A percentile compares a stretch with the other conserved stretches of the same genome.
phyloP scores from a whole-genome alignment of 2,797 vertebrate genomes.

The Merluccius polli region DNA sequence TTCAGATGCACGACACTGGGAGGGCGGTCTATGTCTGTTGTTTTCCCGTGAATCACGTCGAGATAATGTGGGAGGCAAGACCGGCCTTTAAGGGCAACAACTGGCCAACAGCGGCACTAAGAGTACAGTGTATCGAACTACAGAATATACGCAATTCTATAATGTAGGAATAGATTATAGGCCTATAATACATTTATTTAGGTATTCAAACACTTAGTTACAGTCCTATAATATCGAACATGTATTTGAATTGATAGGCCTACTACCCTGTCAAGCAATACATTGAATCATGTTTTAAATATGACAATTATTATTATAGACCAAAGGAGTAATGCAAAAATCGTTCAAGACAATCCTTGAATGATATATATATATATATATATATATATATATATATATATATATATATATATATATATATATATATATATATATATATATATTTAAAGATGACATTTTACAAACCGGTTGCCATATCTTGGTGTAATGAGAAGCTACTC shows the following conservation, averaged over 20 bases:
- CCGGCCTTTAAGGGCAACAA: not conserved
- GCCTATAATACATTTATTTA: not conserved
- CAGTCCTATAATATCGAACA: not conserved
- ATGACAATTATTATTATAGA: no score
- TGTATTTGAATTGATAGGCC: not conserved
- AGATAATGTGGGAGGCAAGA: slow-evolving; percentile 8
- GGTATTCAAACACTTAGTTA: not conserved
- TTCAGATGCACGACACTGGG: no score
- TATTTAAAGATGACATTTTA: no score
- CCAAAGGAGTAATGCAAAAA: no score
- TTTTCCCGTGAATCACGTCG: slow-evolving; percentile 8
- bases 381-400: no score
- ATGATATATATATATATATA: no score
- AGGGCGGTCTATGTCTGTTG: no score
- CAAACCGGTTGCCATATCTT: no score
- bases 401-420: no score
- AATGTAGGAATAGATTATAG: not conserved
- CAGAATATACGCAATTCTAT: not conserved
- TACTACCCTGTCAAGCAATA: not conserved
- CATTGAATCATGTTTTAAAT: not conserved
- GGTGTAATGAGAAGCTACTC: no score
- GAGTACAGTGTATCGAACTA: not conserved
- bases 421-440: no score
- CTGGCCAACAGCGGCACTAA: not conserved
- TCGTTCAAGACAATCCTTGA: no score